Conservation (phyloP, 2,113 vertebrate genomes). For the Cariama cristata region DNA sequence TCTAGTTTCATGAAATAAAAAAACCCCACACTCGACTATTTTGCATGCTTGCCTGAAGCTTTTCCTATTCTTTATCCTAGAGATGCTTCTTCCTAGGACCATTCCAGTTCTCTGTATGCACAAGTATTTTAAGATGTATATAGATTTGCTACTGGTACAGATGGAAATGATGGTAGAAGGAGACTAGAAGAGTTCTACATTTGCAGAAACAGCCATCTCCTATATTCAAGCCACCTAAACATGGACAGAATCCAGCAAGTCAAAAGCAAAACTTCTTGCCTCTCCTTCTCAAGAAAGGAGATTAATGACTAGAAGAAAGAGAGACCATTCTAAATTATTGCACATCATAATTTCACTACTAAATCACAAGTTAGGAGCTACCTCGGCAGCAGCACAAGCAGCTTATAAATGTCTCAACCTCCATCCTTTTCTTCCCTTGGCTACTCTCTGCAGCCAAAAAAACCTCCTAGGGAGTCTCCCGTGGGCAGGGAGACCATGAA, state of each 20-base stretch:
- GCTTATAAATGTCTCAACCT: not conserved
- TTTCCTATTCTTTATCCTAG: not conserved
- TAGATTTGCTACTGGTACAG: not conserved
- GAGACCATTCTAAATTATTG: not conserved
- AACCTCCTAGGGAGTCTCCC: not conserved
- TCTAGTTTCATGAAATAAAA: not conserved
- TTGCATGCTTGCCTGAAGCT: not conserved
- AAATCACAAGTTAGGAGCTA: not conserved
- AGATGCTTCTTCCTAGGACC: not conserved
- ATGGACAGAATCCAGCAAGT: not conserved
- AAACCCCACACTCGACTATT: not conserved
- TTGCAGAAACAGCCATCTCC: not conserved
- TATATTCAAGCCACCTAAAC: not conserved
- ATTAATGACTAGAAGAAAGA: not conserved
- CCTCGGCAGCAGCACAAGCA: not conserved
- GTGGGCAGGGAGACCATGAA: not conserved
- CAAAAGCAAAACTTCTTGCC: not conserved
- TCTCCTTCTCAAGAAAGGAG: not conserved
- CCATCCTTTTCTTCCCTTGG: not conserved
- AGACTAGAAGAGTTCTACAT: not conserved
- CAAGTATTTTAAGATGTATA: not conserved
- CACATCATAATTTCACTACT: constrained; percentile 6
- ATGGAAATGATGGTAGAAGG: not conserved
- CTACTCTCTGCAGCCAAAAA: not conserved
- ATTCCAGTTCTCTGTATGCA: not conserved